These are phyloP conservation scores for Porites divaricata DNA, from an alignment of 92 coral and sea anemone species.

Conservation along the genomic window DNA sequence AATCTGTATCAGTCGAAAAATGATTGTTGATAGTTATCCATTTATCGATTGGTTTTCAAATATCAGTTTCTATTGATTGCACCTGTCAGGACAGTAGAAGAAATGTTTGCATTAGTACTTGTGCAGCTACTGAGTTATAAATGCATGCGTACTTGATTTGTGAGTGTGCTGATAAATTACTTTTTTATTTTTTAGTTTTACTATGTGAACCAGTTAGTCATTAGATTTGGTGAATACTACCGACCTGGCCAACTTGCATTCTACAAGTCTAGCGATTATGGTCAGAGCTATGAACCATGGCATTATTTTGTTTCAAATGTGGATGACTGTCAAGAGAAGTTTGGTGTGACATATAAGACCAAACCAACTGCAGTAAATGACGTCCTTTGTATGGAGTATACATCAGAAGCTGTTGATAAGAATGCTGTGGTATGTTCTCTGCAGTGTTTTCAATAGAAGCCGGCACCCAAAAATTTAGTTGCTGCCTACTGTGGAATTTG, in stretches of 20 bases:
- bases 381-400: conserved; percentile 77
- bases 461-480: no score
- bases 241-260: conserved; percentile 89
- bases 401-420: conserved; percentile 17
- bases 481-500: no score
- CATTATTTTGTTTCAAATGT: conserved; percentile 79
- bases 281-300: conserved; percentile 70
- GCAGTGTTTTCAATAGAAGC: no score
- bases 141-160: no score
- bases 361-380: conserved; percentile 59
- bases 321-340: conserved; percentile 69
- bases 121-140: no score
- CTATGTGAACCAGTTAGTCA: conserved; percentile 70
- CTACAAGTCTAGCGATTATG: conserved; percentile 72
- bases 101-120: no score
- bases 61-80: no score
- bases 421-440: conserved; percentile 15
- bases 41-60: no score
- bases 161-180: background rate
- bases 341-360: conserved; percentile 24
- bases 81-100: no score
- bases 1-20: no score
- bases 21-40: no score
- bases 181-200: conserved; percentile 61
- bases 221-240: conserved; percentile 86